Evolutionary conservation across 2,888 invertebrate species (phyloP).

Genomic region (Spisula subtruncata): DNA sequence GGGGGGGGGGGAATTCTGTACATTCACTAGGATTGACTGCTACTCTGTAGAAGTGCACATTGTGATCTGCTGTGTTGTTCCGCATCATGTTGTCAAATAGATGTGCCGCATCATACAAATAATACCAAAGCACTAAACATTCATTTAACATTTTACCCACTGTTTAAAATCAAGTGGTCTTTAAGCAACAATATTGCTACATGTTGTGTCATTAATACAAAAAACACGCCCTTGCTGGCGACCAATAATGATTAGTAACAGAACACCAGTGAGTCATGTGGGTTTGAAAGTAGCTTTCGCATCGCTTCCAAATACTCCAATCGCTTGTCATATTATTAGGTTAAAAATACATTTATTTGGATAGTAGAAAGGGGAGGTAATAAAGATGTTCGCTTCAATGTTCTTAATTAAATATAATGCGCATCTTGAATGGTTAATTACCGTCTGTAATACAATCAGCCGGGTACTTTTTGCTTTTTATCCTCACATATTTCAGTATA

Average conservation of each 20-base stretch:
- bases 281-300: background rate
- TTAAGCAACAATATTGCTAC: too few species aligned
- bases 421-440: conserved; percentile 49
- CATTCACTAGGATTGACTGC: too few species aligned
- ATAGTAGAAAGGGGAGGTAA: conserved; percentile 15
- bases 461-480: conserved; percentile 31
- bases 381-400: conserved; percentile 41
- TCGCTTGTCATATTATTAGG: conserved; percentile 34
- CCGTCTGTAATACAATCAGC: conserved; percentile 44
- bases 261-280: background rate
- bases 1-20: too few species aligned
- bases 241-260: background rate
- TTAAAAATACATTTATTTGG: conserved; percentile 58
- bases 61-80: too few species aligned
- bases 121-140: too few species aligned
- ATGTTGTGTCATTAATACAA: too few species aligned
- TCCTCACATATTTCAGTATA: conserved; percentile 38
- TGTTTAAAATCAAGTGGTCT: too few species aligned
- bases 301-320: conserved; percentile 16
- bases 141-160: too few species aligned
- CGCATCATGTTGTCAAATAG: too few species aligned
- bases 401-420: conserved; percentile 35
- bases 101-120: too few species aligned
- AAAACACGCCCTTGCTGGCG: background rate
- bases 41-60: too few species aligned